A percentile compares a stretch with the other conserved stretches of the same genome.
These are phyloP conservation scores for Dicrostonyx torquatus DNA, from an alignment of 2,797 vertebrate species.

Conservation along the genomic window DNA sequence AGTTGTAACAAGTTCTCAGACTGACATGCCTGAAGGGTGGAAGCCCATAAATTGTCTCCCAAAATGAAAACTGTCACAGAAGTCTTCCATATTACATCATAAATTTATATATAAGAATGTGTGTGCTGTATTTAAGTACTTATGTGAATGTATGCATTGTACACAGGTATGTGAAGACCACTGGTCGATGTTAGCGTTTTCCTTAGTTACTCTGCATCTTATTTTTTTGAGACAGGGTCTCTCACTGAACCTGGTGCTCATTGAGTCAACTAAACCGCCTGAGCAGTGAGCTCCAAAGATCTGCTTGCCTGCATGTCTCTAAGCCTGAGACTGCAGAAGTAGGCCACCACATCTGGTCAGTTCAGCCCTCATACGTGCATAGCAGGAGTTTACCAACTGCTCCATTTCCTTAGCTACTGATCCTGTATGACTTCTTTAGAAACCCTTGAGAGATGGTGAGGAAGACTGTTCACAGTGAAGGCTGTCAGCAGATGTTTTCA, in stretches of 20 bases:
- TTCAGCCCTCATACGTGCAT: neutral
- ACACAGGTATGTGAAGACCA: neutral
- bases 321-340: too few relatives aligned
- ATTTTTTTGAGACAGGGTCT: neutral
- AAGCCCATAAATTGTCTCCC: constrained; percentile 19
- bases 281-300: neutral
- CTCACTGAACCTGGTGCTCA: neutral
- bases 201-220: neutral
- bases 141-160: neutral
- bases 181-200: neutral
- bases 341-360: neutral
- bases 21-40: neutral
- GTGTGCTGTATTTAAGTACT: neutral
- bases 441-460: neutral
- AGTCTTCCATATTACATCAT: neutral
- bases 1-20: neutral
- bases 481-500: neutral
- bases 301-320: neutral
- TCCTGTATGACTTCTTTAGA: neutral
- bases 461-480: neutral
- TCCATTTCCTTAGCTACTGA: neutral
- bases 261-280: neutral
- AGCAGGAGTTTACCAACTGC: neutral
- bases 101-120: neutral
- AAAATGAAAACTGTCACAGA: constrained; percentile 22